Percentiles rank a stretch among this genome's conserved stretches.
Conservation (phyloP, 2,113 vertebrate species). For the Anhinga rufa region DNA sequence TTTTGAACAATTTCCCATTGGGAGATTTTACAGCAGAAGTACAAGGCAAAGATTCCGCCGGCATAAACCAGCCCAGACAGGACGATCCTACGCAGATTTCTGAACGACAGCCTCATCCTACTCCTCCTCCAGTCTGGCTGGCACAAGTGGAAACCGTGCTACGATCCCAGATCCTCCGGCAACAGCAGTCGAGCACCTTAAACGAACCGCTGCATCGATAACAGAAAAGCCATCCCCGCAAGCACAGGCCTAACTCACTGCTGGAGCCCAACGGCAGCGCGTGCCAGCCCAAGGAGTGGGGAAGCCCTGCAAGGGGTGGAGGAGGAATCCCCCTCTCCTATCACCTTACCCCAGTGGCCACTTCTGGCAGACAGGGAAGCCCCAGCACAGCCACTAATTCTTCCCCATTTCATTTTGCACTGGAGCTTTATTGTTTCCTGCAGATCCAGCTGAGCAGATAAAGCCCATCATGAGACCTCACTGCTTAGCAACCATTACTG, state of each 20-base stretch:
- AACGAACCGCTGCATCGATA: accelerated
- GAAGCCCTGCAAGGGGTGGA: neutral
- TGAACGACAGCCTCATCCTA: neutral
- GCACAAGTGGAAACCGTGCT: neutral
- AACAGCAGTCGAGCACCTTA: neutral
- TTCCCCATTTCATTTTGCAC: neutral
- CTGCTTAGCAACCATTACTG: slow-evolving; percentile 41
- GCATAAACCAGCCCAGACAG: neutral
- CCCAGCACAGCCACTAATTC: neutral
- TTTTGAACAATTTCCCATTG: neutral
- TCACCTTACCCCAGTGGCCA: neutral
- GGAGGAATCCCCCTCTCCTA: neutral
- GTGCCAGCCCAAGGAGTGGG: neutral
- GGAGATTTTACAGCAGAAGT: neutral
- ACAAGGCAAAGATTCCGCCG: neutral
- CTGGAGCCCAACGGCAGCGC: neutral
- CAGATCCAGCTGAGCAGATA: slow-evolving; percentile 36
- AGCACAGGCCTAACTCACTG: neutral
- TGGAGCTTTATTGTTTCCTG: neutral
- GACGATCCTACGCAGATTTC: neutral
- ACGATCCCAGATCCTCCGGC: neutral
- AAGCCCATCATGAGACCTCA: slow-evolving; percentile 10
- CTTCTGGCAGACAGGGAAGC: neutral
- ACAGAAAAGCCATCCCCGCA: neutral
- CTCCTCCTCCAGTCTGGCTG: slow-evolving; percentile 1